Conservation (phyloP, 2,888 invertebrate species). For the Galerucella calmariensis region DNA sequence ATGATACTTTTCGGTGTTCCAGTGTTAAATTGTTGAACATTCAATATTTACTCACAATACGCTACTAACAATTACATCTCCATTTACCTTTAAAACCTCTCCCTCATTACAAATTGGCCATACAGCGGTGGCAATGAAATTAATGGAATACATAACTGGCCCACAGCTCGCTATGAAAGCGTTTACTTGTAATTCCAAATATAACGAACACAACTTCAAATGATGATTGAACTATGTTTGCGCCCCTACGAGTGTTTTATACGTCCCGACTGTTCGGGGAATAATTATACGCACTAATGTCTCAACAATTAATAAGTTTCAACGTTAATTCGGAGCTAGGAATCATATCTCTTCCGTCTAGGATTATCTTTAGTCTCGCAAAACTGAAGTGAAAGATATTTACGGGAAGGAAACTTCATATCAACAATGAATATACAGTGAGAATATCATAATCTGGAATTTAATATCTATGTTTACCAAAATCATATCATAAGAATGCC, state of each 20-base stretch:
- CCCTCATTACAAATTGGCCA: neutral
- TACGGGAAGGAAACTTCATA: too few species aligned
- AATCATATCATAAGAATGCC: too few species aligned
- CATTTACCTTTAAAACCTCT: neutral
- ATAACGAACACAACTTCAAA: slow-evolving; percentile 46
- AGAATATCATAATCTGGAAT: too few species aligned
- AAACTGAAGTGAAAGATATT: neutral
- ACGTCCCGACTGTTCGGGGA: slow-evolving; percentile 33
- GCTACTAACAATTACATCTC: neutral
- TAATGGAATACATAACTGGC: slow-evolving; percentile 38
- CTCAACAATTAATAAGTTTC: slow-evolving; percentile 43
- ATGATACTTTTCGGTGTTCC: too few species aligned
- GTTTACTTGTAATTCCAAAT: slow-evolving; percentile 47
- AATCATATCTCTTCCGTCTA: slow-evolving; percentile 2
- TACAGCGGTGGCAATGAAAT: slow-evolving; percentile 25
- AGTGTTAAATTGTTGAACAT: too few species aligned
- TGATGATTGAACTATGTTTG: slow-evolving; percentile 46
- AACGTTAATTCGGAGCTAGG: slow-evolving; percentile 24
- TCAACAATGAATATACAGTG: too few species aligned
- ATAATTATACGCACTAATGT: slow-evolving; percentile 45
- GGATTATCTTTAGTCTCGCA: neutral
- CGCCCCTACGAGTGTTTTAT: slow-evolving; percentile 38
- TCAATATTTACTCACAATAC: too few species aligned
- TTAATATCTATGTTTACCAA: too few species aligned
- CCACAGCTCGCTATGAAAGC: slow-evolving; percentile 42